Conservation (phyloP, 2,113 vertebrate species). For the human (Homo sapiens) region DNA sequence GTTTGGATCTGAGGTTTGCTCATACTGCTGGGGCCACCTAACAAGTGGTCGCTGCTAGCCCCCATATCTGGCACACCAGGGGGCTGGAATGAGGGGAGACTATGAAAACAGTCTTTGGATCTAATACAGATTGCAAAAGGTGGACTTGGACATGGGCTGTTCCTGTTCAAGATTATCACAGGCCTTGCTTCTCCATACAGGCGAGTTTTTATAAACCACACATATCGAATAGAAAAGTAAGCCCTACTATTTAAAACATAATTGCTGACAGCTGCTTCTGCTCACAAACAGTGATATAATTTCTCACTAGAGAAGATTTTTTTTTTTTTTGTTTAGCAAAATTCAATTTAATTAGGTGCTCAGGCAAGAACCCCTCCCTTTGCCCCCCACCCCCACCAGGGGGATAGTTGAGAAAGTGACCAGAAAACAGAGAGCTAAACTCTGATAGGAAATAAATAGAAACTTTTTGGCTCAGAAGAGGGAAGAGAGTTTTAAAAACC, state of each 20-base stretch:
- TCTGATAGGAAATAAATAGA: neutral
- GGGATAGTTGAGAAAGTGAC: neutral
- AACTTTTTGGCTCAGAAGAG: neutral
- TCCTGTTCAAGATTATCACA: neutral
- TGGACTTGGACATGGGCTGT: neutral
- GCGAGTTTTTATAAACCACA: neutral
- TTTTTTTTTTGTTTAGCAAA: constrained; percentile 58
- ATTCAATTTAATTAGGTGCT: constrained; percentile 64
- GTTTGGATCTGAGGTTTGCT: neutral
- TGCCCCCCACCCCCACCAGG: neutral
- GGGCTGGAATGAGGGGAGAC: neutral
- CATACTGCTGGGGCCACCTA: neutral
- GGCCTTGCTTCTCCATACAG: neutral
- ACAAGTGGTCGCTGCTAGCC: neutral
- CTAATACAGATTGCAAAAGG: neutral
- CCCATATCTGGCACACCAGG: neutral
- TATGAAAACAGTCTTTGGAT: neutral
- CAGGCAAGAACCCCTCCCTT: neutral
- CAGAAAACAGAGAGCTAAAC: neutral
- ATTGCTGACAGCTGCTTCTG: constrained; percentile 67
- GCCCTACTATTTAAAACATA: constrained; percentile 55
- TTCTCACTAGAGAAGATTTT: constrained; percentile 52
- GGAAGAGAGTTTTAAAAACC: neutral
- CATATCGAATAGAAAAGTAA: constrained; percentile 47
- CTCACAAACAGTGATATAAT: constrained; percentile 51